These are phyloP conservation scores for Harpegnathos saltator DNA, from an alignment of 1,140 invertebrate species.

Conservation along the genomic window DNA sequence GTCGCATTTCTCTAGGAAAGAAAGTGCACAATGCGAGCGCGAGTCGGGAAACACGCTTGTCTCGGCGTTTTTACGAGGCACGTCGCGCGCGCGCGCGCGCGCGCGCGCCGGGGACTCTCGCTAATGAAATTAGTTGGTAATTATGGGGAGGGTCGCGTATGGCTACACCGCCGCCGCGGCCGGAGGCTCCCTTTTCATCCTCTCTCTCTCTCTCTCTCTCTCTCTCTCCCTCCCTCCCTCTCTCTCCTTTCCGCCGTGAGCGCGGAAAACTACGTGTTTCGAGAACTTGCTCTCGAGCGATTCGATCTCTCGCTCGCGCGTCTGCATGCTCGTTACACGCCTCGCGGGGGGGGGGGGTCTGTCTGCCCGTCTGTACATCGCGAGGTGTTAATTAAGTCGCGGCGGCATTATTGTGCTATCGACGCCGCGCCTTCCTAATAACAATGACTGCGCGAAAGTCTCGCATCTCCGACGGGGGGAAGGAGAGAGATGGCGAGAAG, in stretches of 20 bases:
- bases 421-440: not conserved
- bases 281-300: not conserved
- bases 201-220: no score
- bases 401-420: not conserved
- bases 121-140: conserved; percentile 57
- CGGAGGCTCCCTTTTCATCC: not conserved
- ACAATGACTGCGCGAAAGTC: conserved; percentile 31
- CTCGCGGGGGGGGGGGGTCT: not conserved
- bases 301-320: not conserved
- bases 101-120: not conserved
- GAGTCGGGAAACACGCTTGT: conserved; percentile 37
- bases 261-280: not conserved
- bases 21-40: conserved; percentile 58
- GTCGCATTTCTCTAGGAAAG: conserved; percentile 61
- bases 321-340: not conserved
- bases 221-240: no score
- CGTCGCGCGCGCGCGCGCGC: not conserved
- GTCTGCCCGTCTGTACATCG: not conserved
- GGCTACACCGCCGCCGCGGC: not conserved
- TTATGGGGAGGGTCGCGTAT: not conserved
- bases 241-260: not conserved
- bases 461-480: not conserved
- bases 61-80: conserved; percentile 32
- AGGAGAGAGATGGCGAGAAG: not conserved
- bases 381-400: conserved; percentile 27